Conservation (phyloP, 2,113 vertebrate species). For the Atractosteus spatula region DNA sequence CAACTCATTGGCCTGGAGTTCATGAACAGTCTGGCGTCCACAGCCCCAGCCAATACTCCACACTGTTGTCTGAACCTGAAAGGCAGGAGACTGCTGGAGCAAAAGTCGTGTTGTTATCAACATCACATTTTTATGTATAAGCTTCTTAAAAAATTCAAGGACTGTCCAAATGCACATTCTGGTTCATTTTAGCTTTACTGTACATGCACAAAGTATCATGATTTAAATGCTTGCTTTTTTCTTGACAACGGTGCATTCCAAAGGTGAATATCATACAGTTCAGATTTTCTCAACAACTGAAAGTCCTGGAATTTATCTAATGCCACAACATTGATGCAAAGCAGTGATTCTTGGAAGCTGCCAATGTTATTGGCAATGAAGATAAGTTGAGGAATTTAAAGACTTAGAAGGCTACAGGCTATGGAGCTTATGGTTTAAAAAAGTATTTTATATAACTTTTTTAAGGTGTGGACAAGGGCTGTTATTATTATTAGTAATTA, state of each 20-base stretch:
- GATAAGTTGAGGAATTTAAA: conserved; percentile 75
- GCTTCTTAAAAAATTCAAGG: too few species aligned
- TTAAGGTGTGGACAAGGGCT: conserved; percentile 14
- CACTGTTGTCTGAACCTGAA: too few species aligned
- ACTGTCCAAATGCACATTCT: too few species aligned
- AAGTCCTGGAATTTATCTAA: conserved; percentile 56
- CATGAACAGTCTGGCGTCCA: too few species aligned
- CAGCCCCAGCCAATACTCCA: too few species aligned
- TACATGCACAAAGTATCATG: too few species aligned
- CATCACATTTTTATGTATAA: too few species aligned
- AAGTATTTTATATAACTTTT: not conserved
- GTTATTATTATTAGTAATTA: too few species aligned
- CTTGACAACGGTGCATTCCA: conserved; percentile 49
- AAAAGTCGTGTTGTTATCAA: too few species aligned
- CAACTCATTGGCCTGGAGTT: too few species aligned
- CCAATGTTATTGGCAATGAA: conserved; percentile 69
- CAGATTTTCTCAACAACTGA: conserved; percentile 43
- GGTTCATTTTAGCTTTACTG: too few species aligned
- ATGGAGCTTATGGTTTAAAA: conserved; percentile 51
- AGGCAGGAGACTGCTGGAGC: too few species aligned
- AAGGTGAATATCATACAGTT: conserved; percentile 49
- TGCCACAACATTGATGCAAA: conserved; percentile 59
- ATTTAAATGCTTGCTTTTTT: conserved; percentile 39
- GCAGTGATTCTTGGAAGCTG: conserved; percentile 62
- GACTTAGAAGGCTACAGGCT: conserved; percentile 64